Conservation (phyloP, 1,140 invertebrate genomes). For the Pomacea maculata region DNA sequence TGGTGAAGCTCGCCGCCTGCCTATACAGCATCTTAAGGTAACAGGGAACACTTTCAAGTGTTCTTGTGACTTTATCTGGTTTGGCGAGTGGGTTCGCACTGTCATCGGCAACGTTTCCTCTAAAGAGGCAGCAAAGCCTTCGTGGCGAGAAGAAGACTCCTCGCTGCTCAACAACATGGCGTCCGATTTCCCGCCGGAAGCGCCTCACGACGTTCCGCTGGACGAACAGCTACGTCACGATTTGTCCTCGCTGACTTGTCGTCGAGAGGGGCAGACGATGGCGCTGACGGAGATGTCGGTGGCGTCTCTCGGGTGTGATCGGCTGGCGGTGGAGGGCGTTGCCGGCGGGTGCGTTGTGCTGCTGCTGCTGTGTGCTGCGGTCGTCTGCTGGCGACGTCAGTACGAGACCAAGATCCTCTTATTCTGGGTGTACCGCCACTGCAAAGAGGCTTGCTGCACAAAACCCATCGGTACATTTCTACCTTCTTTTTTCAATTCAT, state of each 20-base stretch:
- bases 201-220: background rate
- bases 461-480: no score
- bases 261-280: background rate
- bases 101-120: background rate
- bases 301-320: background rate
- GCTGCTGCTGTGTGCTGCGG: background rate
- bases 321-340: background rate
- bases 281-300: background rate
- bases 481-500: no score
- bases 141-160: no score
- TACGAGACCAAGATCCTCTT: background rate
- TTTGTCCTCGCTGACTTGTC: background rate
- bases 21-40: background rate
- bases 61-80: background rate
- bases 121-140: background rate
- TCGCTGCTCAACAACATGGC: no score
- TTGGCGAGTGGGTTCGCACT: background rate
- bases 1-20: background rate
- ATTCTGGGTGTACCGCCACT: no score
- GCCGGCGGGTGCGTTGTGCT: background rate
- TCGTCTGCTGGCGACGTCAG: slow-evolving; percentile 3
- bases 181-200: no score
- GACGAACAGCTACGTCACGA: background rate
- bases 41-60: background rate
- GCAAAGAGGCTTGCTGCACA: no score